Conservation (phyloP, 2,797 vertebrate genomes). For the Tarsius wallacei region DNA sequence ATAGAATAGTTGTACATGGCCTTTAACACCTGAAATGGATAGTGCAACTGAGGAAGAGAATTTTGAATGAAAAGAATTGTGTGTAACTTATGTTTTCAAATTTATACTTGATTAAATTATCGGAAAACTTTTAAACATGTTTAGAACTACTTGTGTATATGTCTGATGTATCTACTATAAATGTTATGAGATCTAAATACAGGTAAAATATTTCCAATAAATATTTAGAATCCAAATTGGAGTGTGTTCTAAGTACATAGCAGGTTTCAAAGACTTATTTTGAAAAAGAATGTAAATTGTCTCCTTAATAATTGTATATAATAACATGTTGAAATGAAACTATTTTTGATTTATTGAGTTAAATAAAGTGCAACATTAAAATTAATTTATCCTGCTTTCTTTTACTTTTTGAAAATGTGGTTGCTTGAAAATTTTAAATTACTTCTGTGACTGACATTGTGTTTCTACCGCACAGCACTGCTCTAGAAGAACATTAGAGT, state of each 20-base stretch:
- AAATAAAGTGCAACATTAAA: not conserved
- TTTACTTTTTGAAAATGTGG: slow-evolving; percentile 15
- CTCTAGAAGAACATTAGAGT: not conserved
- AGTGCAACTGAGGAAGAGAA: not conserved
- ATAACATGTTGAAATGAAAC: not conserved
- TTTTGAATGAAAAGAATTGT: not conserved
- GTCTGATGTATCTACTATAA: slow-evolving; percentile 5
- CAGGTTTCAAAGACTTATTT: not conserved
- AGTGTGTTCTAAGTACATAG: not conserved
- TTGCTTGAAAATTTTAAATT: not conserved
- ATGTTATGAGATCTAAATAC: not conserved
- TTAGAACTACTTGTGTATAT: not conserved
- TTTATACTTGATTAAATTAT: not conserved
- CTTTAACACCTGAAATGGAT: not conserved
- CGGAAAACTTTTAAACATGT: not conserved
- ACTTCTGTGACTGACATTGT: not conserved
- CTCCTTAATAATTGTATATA: not conserved
- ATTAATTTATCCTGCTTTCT: not conserved
- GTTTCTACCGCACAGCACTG: not conserved
- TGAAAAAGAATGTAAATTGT: slow-evolving; percentile 18
- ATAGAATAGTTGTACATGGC: not conserved
- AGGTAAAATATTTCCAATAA: slow-evolving; percentile 8
- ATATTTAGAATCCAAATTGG: not conserved
- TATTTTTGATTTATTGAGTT: no score
- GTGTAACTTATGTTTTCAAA: slow-evolving; percentile 36